Evolutionary conservation across 2,888 invertebrate species (phyloP).

Genomic region (Resseliella maxima): DNA sequence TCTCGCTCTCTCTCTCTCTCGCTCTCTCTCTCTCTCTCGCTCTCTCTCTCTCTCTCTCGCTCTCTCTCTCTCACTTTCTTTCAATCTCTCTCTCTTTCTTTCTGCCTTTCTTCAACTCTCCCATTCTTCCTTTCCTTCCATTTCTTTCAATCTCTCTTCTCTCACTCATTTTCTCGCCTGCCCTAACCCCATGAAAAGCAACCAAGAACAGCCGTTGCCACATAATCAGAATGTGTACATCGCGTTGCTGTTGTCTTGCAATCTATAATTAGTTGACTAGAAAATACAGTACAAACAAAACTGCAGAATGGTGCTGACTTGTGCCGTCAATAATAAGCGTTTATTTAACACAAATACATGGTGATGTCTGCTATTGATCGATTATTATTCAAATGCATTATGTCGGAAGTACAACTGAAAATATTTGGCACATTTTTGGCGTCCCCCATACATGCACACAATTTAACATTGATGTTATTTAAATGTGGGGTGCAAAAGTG

Average conservation of each 20-base stretch:
- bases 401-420: background rate
- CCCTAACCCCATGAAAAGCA: background rate
- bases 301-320: background rate
- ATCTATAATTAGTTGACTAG: background rate
- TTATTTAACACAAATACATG: constrained; percentile 2
- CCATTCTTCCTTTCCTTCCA: too few relatives aligned
- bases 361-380: constrained; percentile 32
- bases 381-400: constrained; percentile 34
- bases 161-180: too few relatives aligned
- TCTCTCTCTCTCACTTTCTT: too few relatives aligned
- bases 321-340: constrained; percentile 33
- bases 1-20: too few relatives aligned
- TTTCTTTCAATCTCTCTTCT: too few relatives aligned
- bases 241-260: background rate
- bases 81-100: too few relatives aligned
- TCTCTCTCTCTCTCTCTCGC: too few relatives aligned
- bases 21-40: too few relatives aligned
- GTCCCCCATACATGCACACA: background rate
- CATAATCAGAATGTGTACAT: background rate
- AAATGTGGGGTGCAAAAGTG: constrained; percentile 6
- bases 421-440: constrained; percentile 3
- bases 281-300: background rate
- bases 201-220: background rate
- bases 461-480: background rate
- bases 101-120: too few relatives aligned